Conservation (phyloP, 1,140 invertebrate species). For the Aplysia californica region DNA sequence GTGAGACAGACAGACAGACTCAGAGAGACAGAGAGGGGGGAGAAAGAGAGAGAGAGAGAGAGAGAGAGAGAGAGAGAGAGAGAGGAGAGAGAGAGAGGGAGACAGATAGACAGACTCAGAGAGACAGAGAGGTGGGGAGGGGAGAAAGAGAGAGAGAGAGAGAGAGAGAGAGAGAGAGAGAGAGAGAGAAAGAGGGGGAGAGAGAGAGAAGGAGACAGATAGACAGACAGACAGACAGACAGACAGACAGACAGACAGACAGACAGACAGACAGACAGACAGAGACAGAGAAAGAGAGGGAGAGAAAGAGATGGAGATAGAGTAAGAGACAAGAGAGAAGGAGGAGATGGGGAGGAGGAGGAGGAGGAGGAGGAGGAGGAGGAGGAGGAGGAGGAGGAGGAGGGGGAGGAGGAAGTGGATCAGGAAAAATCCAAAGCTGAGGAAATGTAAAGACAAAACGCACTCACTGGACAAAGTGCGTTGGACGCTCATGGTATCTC, state of each 20-base stretch:
- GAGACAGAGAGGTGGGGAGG: no score
- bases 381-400: not conserved
- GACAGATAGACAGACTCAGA: no score
- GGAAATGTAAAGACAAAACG: not conserved
- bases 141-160: no score
- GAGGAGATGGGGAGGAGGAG: not conserved
- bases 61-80: no score
- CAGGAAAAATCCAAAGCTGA: not conserved
- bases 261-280: slow-evolving; percentile 1
- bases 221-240: not conserved
- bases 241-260: not conserved
- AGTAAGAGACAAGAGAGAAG: not conserved
- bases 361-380: not conserved
- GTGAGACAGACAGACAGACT: no score
- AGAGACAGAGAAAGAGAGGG: not conserved
- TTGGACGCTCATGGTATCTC: no score
- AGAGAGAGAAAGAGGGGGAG: not conserved
- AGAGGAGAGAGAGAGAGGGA: no score
- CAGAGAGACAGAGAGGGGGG: no score
- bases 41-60: no score
- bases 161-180: no score
- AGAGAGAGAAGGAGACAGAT: not conserved
- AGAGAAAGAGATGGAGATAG: not conserved
- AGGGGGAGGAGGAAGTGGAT: not conserved
- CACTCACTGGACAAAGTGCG: no score